Conservation (phyloP, 2,113 vertebrate species). For the Anarhynchus alexandrinus region DNA sequence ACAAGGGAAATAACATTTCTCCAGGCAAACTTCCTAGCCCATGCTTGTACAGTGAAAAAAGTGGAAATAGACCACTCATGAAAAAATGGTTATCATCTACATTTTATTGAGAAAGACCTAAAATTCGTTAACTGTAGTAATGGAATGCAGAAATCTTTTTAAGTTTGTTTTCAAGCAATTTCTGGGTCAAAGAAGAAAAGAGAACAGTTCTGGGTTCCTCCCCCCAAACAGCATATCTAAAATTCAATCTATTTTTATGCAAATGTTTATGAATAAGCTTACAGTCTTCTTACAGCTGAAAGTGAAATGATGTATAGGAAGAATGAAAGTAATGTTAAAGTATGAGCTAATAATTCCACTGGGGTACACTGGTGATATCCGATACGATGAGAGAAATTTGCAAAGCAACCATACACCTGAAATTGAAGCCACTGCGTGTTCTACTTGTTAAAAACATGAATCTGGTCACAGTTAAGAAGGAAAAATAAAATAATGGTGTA, state of each 20-base stretch:
- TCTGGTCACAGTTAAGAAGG: not conserved
- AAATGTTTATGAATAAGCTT: not conserved
- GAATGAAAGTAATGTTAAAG: not conserved
- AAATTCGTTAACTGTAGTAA: not conserved
- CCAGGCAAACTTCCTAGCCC: not conserved
- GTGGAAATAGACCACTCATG: not conserved
- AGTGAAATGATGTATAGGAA: not conserved
- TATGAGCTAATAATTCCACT: not conserved
- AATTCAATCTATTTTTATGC: not conserved
- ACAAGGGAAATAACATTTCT: not conserved
- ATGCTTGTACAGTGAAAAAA: not conserved
- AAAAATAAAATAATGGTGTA: not conserved
- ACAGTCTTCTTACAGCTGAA: not conserved
- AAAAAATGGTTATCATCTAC: not conserved
- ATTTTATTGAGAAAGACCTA: not conserved
- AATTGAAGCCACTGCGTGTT: not conserved
- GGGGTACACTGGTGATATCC: not conserved
- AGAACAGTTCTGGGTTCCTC: not conserved
- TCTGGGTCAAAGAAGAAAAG: not conserved
- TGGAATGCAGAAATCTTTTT: not conserved
- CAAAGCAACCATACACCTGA: not conserved
- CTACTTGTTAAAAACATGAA: not conserved
- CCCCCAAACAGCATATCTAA: not conserved
- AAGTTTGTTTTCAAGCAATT: not conserved
- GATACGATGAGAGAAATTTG: not conserved